These are phyloP conservation scores for Automeris io DNA, from an alignment of 2,888 invertebrate genomes.

Conservation along the genomic window DNA sequence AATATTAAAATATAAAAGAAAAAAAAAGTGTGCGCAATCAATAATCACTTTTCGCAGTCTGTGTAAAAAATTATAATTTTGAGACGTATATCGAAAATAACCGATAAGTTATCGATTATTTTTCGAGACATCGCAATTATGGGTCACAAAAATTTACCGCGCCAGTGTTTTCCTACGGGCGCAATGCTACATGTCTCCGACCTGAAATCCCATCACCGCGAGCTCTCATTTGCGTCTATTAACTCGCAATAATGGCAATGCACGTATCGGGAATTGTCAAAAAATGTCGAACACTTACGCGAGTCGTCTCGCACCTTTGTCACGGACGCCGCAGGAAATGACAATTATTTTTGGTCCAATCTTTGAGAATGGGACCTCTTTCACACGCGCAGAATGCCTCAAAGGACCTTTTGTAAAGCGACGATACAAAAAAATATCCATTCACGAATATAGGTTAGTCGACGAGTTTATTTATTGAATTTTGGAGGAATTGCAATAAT, in stretches of 20 bases:
- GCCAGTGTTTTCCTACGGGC: constrained; percentile 3
- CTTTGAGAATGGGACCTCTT: constrained; percentile 66
- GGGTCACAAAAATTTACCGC: too few relatives aligned
- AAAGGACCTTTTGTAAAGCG: constrained; percentile 58
- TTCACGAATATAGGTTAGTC: constrained; percentile 75
- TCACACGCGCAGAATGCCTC: constrained; percentile 73
- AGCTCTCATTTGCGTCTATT: constrained; percentile 39
- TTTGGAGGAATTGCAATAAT: constrained; percentile 15
- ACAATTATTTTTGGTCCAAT: constrained; percentile 73
- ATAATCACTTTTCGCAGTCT: background rate
- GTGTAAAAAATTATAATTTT: background rate
- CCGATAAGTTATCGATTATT: too few relatives aligned
- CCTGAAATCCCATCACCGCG: constrained; percentile 19
- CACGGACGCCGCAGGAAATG: constrained; percentile 71
- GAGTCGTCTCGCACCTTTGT: constrained; percentile 23
- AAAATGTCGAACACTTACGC: constrained; percentile 23
- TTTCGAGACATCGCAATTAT: too few relatives aligned
- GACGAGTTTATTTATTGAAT: constrained; percentile 40
- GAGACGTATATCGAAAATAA: too few relatives aligned
- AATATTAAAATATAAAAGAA: too few relatives aligned
- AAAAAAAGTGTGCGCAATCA: background rate
- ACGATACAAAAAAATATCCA: constrained; percentile 62
- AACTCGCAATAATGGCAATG: constrained; percentile 33
- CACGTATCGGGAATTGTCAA: constrained; percentile 37
- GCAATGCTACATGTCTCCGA: background rate